Percentiles rank a stretch among this genome's conserved stretches.
These are phyloP conservation scores for Poecilia wingei DNA, from an alignment of 2,797 vertebrate genomes.

Conservation along the genomic window DNA sequence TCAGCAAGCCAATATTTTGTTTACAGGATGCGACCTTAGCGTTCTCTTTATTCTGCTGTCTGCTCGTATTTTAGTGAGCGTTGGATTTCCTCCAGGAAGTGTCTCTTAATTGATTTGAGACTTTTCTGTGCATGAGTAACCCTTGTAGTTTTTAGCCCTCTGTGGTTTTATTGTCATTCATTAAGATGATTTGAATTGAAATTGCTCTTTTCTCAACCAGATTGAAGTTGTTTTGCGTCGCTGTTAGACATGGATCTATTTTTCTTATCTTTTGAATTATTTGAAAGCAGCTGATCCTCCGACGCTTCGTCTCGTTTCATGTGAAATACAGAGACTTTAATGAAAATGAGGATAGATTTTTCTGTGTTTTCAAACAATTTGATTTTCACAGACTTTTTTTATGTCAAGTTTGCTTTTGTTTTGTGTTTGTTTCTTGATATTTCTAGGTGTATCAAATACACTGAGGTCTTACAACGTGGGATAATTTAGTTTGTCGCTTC, in stretches of 20 bases:
- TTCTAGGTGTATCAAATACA: too few species aligned
- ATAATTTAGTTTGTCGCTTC: too few species aligned
- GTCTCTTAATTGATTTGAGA: conserved; percentile 61
- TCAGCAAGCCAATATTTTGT: conserved; percentile 40
- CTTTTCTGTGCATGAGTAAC: conserved; percentile 67
- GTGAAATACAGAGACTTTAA: not conserved
- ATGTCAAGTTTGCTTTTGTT: too few species aligned
- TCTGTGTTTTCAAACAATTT: not conserved
- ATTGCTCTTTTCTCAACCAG: conserved; percentile 24
- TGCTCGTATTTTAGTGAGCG: conserved; percentile 45
- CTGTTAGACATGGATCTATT: conserved; percentile 14
- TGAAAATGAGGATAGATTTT: not conserved
- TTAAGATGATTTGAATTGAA: conserved; percentile 42
- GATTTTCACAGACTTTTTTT: not conserved
- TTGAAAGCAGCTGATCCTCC: conserved; percentile 3
- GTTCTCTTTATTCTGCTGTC: conserved; percentile 44
- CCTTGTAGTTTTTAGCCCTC: conserved; percentile 32
- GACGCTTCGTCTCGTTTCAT: conserved; percentile 12
- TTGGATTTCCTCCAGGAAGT: conserved; percentile 66
- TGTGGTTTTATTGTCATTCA: conserved; percentile 50
- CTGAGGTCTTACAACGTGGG: too few species aligned
- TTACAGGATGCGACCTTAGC: conserved; percentile 58
- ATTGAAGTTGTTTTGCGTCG: conserved; percentile 18
- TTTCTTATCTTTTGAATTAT: conserved; percentile 28
- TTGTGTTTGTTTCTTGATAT: too few species aligned